Conservation (phyloP, 2,888 invertebrate genomes). For the Rhingia rostrata region DNA sequence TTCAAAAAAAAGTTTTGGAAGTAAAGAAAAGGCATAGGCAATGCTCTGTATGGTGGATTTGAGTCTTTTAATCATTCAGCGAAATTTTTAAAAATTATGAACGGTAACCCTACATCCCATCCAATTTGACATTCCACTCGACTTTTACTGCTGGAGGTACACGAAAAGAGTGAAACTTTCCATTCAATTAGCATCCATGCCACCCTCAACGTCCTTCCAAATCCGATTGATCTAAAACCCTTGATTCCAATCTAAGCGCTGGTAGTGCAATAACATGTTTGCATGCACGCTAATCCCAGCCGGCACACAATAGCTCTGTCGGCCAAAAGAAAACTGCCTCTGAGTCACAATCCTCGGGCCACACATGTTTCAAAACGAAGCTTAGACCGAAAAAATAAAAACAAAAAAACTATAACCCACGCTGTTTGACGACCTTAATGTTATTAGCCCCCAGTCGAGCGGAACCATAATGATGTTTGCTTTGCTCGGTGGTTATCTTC, state of each 20-base stretch:
- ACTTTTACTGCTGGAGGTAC: no score
- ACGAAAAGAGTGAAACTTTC: background rate
- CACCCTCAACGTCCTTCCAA: background rate
- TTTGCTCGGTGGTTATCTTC: slow-evolving; percentile 2
- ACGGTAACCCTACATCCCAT: no score
- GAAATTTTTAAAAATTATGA: no score
- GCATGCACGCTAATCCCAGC: slow-evolving; percentile 1
- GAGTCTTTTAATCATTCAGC: no score
- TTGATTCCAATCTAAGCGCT: background rate
- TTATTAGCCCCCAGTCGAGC: slow-evolving; percentile 58
- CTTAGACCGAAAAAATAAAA: slow-evolving; percentile 7
- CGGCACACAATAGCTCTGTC: slow-evolving; percentile 11
- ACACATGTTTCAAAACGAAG: background rate
- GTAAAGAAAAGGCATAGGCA: no score
- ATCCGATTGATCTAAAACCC: background rate
- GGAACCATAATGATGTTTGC: slow-evolving; percentile 30
- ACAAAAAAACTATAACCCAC: slow-evolving; percentile 32
- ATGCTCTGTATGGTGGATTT: no score
- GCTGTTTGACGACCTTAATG: slow-evolving; percentile 46
- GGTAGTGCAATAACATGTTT: background rate
- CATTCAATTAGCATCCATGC: slow-evolving; percentile 12
- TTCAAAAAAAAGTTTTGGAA: no score
- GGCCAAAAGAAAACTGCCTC: background rate
- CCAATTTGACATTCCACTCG: no score
- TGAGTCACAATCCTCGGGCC: slow-evolving; percentile 16